Evolutionary conservation across 2,888 invertebrate species (phyloP).

Genomic region (Sepiola atlantica): DNA sequence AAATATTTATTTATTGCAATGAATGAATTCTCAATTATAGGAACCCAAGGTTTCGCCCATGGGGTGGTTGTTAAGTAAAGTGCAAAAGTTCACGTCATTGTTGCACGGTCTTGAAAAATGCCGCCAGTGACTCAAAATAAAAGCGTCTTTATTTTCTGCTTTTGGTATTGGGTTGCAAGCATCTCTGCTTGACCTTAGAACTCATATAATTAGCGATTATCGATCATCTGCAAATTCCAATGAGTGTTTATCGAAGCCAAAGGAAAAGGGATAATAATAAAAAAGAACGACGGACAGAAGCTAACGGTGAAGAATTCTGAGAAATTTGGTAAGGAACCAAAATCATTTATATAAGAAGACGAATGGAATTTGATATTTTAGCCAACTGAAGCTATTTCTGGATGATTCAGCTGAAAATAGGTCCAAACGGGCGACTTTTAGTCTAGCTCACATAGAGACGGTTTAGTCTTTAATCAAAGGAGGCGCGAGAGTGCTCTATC

Average conservation of each 20-base stretch:
- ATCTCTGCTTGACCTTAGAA: not conserved
- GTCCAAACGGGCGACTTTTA: no score
- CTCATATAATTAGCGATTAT: not conserved
- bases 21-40: not conserved
- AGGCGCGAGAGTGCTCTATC: no score
- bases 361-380: no score
- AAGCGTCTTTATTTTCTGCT: not conserved
- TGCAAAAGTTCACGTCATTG: not conserved
- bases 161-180: not conserved
- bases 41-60: not conserved
- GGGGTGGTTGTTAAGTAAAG: not conserved
- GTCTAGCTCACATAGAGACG: no score
- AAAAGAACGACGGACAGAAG: not conserved
- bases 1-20: not conserved
- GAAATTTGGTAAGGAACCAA: not conserved
- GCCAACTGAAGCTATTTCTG: no score
- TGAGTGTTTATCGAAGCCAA: not conserved
- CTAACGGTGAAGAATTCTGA: not conserved
- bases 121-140: not conserved
- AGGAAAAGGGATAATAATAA: not conserved
- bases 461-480: no score
- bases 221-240: not conserved
- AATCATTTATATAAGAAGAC: no score
- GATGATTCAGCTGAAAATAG: no score
- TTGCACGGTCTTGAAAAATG: not conserved